Evolutionary conservation across 1,140 invertebrate species (phyloP).

Genomic region (Leptopilina boulardi): DNA sequence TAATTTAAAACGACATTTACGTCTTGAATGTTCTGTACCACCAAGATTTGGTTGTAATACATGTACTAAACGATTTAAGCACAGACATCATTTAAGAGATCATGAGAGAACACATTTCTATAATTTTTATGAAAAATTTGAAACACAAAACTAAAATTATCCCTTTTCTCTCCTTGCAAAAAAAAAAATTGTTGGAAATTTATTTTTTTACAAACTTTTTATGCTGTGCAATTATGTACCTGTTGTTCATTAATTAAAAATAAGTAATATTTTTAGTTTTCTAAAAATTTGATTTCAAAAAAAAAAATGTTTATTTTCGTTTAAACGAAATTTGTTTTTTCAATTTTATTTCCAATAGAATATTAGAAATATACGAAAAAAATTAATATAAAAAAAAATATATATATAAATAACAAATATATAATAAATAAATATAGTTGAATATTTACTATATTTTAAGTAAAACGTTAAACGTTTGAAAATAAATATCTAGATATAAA

Average conservation of each 20-base stretch:
- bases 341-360: too few relatives aligned
- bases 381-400: too few relatives aligned
- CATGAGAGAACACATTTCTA: slow-evolving; percentile 66
- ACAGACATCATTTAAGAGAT: slow-evolving; percentile 73
- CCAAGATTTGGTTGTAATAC: slow-evolving; percentile 75
- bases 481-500: too few relatives aligned
- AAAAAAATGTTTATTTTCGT: too few relatives aligned
- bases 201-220: background rate
- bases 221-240: background rate
- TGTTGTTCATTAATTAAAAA: background rate
- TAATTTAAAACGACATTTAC: slow-evolving; percentile 72
- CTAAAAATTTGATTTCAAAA: too few relatives aligned
- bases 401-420: too few relatives aligned
- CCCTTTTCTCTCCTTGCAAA: background rate
- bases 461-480: too few relatives aligned
- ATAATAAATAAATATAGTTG: too few relatives aligned
- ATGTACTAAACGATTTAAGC: slow-evolving; percentile 75
- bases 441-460: too few relatives aligned
- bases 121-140: background rate
- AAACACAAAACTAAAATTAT: background rate
- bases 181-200: background rate
- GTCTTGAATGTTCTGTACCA: slow-evolving; percentile 78
- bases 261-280: too few relatives aligned
- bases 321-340: too few relatives aligned
- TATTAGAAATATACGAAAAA: too few relatives aligned